Evolutionary conservation across 2,113 vertebrate genomes (phyloP).

Genomic region (Aegotheles bennettii): DNA sequence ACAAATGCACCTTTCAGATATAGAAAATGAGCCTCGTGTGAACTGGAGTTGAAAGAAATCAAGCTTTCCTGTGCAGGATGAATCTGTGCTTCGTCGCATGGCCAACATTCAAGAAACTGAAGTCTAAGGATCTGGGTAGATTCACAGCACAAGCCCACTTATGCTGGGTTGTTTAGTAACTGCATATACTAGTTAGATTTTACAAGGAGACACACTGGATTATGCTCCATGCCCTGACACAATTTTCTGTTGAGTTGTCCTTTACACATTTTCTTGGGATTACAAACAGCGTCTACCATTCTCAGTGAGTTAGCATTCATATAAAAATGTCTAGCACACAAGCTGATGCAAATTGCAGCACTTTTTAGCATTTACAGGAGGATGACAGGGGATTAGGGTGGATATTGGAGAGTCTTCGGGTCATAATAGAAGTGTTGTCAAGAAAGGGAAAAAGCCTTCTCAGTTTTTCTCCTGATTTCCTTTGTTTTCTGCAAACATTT

Average conservation of each 20-base stretch:
- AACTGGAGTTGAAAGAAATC: not conserved
- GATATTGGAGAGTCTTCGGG: not conserved
- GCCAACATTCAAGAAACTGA: not conserved
- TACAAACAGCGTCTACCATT: not conserved
- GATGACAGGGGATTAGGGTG: not conserved
- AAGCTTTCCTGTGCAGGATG: not conserved
- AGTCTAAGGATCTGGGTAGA: not conserved
- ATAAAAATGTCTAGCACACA: not conserved
- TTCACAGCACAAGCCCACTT: not conserved
- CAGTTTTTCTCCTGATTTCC: not conserved
- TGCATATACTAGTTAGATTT: not conserved
- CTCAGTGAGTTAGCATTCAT: not conserved
- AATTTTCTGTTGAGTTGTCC: not conserved
- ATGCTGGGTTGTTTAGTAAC: not conserved
- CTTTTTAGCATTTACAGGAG: not conserved
- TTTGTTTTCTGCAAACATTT: not conserved
- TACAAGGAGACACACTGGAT: not conserved
- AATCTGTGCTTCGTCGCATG: not conserved
- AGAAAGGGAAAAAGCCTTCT: not conserved
- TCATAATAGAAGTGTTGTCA: not conserved
- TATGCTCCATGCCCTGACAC: not conserved
- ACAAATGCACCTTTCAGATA: not conserved
- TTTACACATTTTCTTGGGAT: not conserved
- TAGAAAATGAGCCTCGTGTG: not conserved
- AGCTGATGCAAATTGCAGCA: not conserved